A percentile compares a stretch with the other conserved stretches of the same genome.
These are phyloP conservation scores for Paramormyrops kingsleyae DNA, from an alignment of 2,113 vertebrate species.

Conservation along the genomic window DNA sequence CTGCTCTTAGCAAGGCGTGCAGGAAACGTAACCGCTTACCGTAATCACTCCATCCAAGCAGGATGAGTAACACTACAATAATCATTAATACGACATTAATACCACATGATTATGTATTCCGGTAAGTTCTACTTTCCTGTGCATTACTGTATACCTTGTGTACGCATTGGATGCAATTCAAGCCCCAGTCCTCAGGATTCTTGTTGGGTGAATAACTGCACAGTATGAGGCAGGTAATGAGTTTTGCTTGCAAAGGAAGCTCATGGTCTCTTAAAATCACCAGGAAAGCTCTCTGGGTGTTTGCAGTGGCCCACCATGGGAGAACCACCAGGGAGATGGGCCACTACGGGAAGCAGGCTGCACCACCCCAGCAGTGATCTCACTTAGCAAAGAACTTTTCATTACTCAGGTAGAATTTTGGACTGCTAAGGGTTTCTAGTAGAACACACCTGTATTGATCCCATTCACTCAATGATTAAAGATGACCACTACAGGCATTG, in stretches of 20 bases:
- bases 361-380: background rate
- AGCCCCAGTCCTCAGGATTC: background rate
- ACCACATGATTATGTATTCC: background rate
- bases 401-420: background rate
- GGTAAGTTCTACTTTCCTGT: background rate
- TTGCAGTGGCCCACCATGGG: background rate
- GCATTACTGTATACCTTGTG: background rate
- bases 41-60: background rate
- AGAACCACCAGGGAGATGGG: background rate
- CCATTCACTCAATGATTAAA: background rate
- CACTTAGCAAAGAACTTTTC: background rate
- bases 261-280: background rate
- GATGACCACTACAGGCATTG: background rate
- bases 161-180: background rate
- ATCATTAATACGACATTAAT: background rate
- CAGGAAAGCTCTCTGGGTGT: background rate
- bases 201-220: background rate
- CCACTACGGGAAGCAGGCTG: background rate
- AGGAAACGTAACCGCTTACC: background rate
- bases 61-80: background rate
- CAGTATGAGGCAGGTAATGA: background rate
- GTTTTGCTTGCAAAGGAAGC: background rate
- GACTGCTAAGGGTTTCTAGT: background rate
- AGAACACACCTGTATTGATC: background rate
- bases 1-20: background rate